These are phyloP conservation scores for Deroptyus accipitrinus DNA, from an alignment of 2,113 vertebrate genomes.

Conservation along the genomic window DNA sequence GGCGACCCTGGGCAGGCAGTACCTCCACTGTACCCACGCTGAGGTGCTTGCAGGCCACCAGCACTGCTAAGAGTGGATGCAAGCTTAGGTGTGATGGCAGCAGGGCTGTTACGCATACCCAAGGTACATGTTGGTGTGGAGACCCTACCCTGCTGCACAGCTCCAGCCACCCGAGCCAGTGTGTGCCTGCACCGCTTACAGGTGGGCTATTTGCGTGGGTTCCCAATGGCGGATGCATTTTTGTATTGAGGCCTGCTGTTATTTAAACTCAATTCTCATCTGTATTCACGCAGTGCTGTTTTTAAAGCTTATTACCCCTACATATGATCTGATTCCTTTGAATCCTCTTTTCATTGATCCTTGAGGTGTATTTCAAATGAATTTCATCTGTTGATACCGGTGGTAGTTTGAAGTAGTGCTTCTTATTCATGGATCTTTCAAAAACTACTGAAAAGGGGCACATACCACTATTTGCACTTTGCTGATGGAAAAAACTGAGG, in stretches of 20 bases:
- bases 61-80: too few species aligned
- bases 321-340: neutral
- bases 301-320: neutral
- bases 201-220: fast-evolving
- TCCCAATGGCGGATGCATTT: neutral
- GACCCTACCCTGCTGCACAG: neutral
- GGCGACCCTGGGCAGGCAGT: fast-evolving
- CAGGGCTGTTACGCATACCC: neutral
- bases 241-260: neutral
- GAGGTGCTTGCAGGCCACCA: neutral
- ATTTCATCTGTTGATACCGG: fast-evolving
- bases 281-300: neutral
- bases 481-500: neutral
- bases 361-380: neutral
- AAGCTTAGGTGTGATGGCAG: too few species aligned
- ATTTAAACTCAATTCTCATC: neutral
- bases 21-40: fast-evolving
- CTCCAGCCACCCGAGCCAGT: neutral
- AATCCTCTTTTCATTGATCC: neutral
- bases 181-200: fast-evolving
- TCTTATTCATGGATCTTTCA: neutral
- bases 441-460: neutral
- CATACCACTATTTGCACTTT: neutral
- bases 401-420: neutral
- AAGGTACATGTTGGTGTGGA: fast-evolving